Conservation (phyloP, 2,888 invertebrate genomes). For the Neoascia interrupta region DNA sequence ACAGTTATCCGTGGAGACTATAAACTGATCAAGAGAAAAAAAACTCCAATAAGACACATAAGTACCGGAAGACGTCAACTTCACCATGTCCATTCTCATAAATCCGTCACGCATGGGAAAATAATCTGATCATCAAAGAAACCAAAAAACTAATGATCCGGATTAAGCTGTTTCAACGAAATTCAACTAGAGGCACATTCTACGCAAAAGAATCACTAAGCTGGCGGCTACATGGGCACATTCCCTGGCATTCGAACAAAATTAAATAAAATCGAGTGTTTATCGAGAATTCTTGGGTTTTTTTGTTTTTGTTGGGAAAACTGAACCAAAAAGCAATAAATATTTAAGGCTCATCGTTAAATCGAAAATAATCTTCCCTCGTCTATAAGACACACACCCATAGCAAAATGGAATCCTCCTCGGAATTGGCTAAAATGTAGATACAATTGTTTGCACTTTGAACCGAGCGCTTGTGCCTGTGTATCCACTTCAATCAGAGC, state of each 20-base stretch:
- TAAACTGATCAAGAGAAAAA: too few relatives aligned
- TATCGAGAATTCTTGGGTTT: conserved; percentile 24
- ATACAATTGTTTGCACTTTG: conserved; percentile 34
- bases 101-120: too few relatives aligned
- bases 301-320: neutral
- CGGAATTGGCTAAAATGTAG: neutral
- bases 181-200: neutral
- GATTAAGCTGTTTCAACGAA: conserved; percentile 30
- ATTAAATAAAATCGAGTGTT: conserved; percentile 40
- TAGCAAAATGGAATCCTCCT: too few relatives aligned
- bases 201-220: neutral
- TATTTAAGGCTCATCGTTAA: conserved; percentile 48
- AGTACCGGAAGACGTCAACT: too few relatives aligned
- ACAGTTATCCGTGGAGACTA: too few relatives aligned
- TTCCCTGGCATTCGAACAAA: neutral
- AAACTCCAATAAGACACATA: neutral
- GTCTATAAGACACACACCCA: too few relatives aligned
- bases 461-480: conserved; percentile 12
- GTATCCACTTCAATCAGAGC: conserved; percentile 23
- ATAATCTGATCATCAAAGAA: neutral
- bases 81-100: too few relatives aligned
- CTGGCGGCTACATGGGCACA: neutral
- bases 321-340: conserved; percentile 36
- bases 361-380: conserved; percentile 48
- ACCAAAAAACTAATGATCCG: neutral